Evolutionary conservation across 2,888 invertebrate species (phyloP).

Genomic region (Hypomecis punctinalis): DNA sequence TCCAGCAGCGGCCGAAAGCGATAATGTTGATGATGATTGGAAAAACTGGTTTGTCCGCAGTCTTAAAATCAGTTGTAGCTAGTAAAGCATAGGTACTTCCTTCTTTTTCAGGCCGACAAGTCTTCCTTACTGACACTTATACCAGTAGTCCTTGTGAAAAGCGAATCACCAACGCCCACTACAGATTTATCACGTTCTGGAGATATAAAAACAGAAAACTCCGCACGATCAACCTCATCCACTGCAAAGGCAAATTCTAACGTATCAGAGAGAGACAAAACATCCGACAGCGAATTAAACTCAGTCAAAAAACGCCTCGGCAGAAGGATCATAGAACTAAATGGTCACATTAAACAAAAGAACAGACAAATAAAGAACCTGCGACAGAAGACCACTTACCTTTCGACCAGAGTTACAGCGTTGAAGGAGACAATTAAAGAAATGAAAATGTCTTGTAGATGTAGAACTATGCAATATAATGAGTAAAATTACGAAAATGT

Average conservation of each 20-base stretch:
- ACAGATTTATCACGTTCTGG: background rate
- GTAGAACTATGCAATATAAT: background rate
- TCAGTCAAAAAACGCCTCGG: conserved; percentile 21
- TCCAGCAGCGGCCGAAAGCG: too few species aligned
- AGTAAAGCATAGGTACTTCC: background rate
- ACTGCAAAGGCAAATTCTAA: background rate
- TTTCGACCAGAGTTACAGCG: conserved; percentile 6
- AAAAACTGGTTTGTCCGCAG: too few species aligned
- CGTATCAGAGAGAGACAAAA: background rate
- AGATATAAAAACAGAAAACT: background rate
- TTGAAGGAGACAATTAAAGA: conserved; percentile 5
- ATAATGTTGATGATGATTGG: too few species aligned
- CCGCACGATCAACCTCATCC: background rate
- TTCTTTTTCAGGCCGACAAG: conserved; percentile 3
- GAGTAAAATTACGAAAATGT: background rate
- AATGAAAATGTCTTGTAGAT: conserved; percentile 15
- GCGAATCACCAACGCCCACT: background rate
- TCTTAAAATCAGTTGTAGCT: too few species aligned
- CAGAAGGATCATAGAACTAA: conserved; percentile 18
- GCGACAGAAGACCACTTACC: conserved; percentile 15
- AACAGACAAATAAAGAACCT: conserved; percentile 22
- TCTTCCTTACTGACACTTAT: conserved; percentile 20
- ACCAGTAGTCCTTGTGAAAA: background rate
- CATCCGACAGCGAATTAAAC: background rate
- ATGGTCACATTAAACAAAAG: conserved; percentile 16